Evolutionary conservation across 2,797 vertebrate species (phyloP), one percentile per base, ranked within the genome.

Genomic region (Aphelocoma californica): DNA sequence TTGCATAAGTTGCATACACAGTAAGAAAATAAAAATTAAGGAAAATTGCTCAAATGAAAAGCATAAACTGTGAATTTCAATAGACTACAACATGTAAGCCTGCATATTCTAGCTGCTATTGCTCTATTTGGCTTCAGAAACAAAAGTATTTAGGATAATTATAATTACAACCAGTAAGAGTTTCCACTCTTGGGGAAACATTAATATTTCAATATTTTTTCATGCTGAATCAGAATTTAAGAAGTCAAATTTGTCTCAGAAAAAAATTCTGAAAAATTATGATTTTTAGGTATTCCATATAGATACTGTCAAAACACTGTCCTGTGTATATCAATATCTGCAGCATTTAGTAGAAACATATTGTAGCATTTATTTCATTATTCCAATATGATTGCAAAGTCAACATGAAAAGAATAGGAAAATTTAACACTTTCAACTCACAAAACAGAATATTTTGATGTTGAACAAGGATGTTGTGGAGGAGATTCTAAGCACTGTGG

Each of bases 21-120:
- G 72, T 44, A 78, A 92, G 31, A 90, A 95, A 93, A 91, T 75
- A 73, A 91, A 92, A 89, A 74, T 69, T 92, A 86, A 70, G 70
- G 48, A 77, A 88, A 91, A 91, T 28, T 72, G 17, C 70, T 88
- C 34, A 88, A 94, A 93, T 86, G 38, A 77, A 91, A 93, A 90
- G 58, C 21, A 3, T 69, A 81, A 79, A 15, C 64, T 53, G 12
- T 72, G 66, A 79, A 79, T 86, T 91, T 71, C 72, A 88, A 69
- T 64, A 92, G 45, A 54, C 31, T 92, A 66, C 54, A 79, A 62
- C n/a, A 83, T 34, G n/a, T 45, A 86, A 48, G 48, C 62, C 77
- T 95, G n/a, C 40, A 64, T 57, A 88, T 53, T 90, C 56, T 79
- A 79, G 48, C 44, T 86, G 56, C 28, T 69, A 44, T 84, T 92